Conservation (phyloP, 2,113 vertebrate genomes). For the Gavialis gangeticus region DNA sequence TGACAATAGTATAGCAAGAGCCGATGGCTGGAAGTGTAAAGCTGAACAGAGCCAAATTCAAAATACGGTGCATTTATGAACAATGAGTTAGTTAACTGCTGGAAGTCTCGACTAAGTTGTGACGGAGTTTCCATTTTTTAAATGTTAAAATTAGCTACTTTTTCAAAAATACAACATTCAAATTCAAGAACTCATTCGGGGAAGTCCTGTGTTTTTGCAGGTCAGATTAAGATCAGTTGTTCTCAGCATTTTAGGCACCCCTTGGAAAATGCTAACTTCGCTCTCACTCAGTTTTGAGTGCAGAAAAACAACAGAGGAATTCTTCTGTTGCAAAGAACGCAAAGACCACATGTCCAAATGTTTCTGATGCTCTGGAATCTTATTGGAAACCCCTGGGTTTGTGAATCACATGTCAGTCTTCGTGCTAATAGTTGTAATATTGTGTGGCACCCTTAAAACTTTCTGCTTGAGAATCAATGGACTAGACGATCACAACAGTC, state of each 20-base stretch:
- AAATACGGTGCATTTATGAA: background rate
- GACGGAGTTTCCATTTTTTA: background rate
- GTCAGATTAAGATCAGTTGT: background rate
- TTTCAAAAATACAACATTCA: background rate
- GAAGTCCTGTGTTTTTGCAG: background rate
- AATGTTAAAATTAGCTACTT: background rate
- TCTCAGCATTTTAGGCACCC: too few species aligned
- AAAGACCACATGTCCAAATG: too few species aligned
- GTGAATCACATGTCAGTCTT: too few species aligned
- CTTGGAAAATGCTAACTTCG: too few species aligned
- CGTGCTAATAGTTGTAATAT: too few species aligned
- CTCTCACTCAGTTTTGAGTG: too few species aligned
- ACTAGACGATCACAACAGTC: background rate
- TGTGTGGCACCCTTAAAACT: too few species aligned
- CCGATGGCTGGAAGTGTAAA: background rate
- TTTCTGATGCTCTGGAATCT: too few species aligned
- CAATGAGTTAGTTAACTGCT: background rate
- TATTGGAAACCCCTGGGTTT: too few species aligned
- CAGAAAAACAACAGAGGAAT: too few species aligned
- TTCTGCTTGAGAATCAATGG: too few species aligned
- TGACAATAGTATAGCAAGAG: background rate
- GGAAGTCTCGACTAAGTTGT: background rate
- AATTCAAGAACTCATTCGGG: slow-evolving; percentile 22
- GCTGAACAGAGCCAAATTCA: background rate
- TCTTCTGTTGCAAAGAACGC: too few species aligned